A percentile compares a stretch with the other conserved stretches of the same genome.
These are phyloP conservation scores for Episyrphus balteatus DNA, from an alignment of 1,140 invertebrate species.

Conservation along the genomic window DNA sequence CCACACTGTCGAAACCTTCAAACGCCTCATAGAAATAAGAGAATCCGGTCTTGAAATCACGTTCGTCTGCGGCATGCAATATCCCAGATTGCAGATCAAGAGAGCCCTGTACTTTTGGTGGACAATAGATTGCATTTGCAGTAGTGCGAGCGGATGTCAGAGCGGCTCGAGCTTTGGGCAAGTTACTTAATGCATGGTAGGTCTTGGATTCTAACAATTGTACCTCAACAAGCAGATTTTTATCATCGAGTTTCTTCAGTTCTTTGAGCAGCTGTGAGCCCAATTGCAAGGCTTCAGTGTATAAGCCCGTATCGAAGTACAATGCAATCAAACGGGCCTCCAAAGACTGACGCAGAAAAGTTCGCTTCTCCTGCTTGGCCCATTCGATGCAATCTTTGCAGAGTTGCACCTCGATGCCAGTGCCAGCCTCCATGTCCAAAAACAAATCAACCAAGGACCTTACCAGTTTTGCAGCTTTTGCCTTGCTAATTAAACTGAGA, in stretches of 20 bases:
- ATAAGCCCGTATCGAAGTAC: slow-evolving; percentile 89
- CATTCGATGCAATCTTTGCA: slow-evolving; percentile 98
- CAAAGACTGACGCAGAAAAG: slow-evolving; percentile 91
- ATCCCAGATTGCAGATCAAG: slow-evolving; percentile 97
- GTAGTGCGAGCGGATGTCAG: slow-evolving; percentile 96
- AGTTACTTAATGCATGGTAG: slow-evolving; percentile 93
- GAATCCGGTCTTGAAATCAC: slow-evolving; percentile 99
- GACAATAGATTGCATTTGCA: slow-evolving; percentile 98
- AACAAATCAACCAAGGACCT: slow-evolving; percentile 94
- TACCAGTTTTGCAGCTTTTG: slow-evolving; percentile 97
- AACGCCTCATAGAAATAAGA: slow-evolving; percentile 99
- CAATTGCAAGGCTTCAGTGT: slow-evolving; percentile 70
- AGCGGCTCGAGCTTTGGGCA: slow-evolving; percentile 93
- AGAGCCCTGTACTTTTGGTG: slow-evolving; percentile 93
- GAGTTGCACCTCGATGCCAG: slow-evolving; percentile 81
- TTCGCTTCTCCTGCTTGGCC: slow-evolving; percentile 95
- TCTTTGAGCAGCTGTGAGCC: slow-evolving; percentile 82
- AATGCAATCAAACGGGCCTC: slow-evolving; percentile 88
- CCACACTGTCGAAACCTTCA: slow-evolving; percentile 96
- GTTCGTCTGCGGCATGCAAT: slow-evolving; percentile 96
- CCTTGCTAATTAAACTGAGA: slow-evolving; percentile 89
- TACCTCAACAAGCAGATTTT: slow-evolving; percentile 94
- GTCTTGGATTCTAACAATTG: slow-evolving; percentile 97
- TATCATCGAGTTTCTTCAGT: slow-evolving; percentile 98
- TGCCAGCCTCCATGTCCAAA: slow-evolving; percentile 88